These are phyloP conservation scores for Leptura quadrifasciata DNA, from an alignment of 2,888 invertebrate species.

Conservation along the genomic window DNA sequence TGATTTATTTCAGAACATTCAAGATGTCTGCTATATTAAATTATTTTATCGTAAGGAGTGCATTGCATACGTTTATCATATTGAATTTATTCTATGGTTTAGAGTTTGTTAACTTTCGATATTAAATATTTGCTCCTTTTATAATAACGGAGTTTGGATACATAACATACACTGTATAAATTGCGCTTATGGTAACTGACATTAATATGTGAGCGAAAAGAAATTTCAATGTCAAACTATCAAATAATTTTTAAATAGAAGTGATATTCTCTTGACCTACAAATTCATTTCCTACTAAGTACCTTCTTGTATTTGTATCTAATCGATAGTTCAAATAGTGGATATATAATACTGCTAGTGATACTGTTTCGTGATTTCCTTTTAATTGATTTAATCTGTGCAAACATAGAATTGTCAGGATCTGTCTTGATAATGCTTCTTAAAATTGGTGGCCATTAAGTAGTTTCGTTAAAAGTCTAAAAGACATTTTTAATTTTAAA, in stretches of 20 bases:
- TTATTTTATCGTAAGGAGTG: too few species aligned
- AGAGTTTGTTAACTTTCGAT: too few species aligned
- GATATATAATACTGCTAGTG: neutral
- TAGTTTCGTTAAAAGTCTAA: neutral
- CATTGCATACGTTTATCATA: too few species aligned
- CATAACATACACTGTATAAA: too few species aligned
- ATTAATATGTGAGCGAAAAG: neutral
- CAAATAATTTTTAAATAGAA: neutral
- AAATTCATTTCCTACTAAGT: neutral
- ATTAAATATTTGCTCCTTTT: too few species aligned
- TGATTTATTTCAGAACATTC: too few species aligned
- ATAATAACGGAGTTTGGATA: too few species aligned
- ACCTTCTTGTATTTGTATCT: neutral
- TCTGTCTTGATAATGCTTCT: neutral
- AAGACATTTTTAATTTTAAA: neutral
- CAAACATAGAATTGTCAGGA: neutral
- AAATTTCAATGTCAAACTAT: neutral
- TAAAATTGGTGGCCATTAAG: neutral
- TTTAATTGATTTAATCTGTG: neutral
- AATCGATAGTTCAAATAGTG: neutral
- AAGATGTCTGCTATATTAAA: too few species aligned
- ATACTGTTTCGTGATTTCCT: slow-evolving; percentile 5
- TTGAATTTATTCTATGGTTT: too few species aligned
- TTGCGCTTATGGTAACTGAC: neutral
- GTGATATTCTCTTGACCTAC: neutral